Evolutionary conservation across 2,113 vertebrate genomes (phyloP).

Genomic region (Macrotus californicus): DNA sequence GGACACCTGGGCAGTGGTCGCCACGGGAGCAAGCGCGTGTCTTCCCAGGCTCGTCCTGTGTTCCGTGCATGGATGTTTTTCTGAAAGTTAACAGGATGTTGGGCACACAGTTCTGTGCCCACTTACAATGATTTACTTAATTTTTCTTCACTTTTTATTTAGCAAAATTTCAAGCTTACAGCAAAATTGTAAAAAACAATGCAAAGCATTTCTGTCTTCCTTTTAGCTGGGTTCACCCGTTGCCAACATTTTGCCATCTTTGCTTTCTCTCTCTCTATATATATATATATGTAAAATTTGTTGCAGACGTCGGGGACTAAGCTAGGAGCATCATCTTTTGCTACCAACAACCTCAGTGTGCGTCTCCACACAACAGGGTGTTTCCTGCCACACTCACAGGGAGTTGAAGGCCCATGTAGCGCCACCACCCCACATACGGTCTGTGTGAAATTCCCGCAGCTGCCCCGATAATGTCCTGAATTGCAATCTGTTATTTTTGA

Average conservation of each 20-base stretch:
- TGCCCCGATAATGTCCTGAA: too few species aligned
- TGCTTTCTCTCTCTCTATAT: background rate
- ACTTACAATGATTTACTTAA: background rate
- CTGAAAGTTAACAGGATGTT: background rate
- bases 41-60: background rate
- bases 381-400: background rate
- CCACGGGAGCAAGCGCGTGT: fast-evolving
- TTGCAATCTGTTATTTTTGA: background rate
- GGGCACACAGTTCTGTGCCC: background rate
- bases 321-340: background rate
- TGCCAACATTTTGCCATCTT: background rate
- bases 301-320: background rate
- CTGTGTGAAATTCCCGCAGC: fast-evolving
- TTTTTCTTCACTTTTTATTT: background rate
- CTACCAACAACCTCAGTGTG: too few species aligned
- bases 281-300: fast-evolving
- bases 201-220: background rate
- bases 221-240: background rate
- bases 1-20: background rate
- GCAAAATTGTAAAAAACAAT: background rate
- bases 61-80: background rate
- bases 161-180: background rate
- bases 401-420: fast-evolving
- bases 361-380: background rate
- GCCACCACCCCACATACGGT: fast-evolving